Percentiles rank a stretch among this genome's conserved stretches.
Evolutionary conservation across 2,888 invertebrate genomes (phyloP).

Genomic region (Lasioglossum figueresi): DNA sequence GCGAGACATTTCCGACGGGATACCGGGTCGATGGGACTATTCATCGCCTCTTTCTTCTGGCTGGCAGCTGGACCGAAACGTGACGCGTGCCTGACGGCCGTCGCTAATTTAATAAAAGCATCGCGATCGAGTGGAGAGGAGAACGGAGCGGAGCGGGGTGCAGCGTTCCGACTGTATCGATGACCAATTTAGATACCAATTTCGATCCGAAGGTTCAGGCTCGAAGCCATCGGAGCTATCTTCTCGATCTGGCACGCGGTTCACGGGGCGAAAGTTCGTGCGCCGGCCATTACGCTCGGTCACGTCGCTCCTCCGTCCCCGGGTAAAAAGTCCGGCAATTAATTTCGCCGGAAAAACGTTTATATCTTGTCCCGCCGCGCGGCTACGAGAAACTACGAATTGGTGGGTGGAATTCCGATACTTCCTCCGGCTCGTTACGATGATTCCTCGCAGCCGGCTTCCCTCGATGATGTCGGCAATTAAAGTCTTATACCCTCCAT

Average conservation of each 20-base stretch:
- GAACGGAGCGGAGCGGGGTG: constrained; percentile 13
- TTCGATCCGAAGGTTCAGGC: constrained; percentile 6
- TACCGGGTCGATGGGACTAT: constrained; percentile 49
- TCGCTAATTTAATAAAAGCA: constrained; percentile 71
- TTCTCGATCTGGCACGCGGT: neutral
- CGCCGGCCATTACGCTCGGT: constrained; percentile 38
- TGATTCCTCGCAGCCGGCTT: constrained; percentile 63
- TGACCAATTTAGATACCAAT: constrained; percentile 67
- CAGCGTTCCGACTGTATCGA: constrained; percentile 59
- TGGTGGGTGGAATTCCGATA: constrained; percentile 63
- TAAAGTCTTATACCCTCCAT: constrained; percentile 69
- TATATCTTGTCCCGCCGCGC: constrained; percentile 28
- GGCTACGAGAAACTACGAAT: constrained; percentile 19
- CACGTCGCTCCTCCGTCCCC: constrained; percentile 21
- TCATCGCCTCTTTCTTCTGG: constrained; percentile 60
- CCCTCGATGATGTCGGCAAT: constrained; percentile 66
- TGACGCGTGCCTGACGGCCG: constrained; percentile 61
- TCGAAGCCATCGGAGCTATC: neutral
- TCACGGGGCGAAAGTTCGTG: constrained; percentile 17
- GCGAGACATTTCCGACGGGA: constrained; percentile 47
- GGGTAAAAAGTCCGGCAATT: constrained; percentile 36
- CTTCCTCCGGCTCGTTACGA: constrained; percentile 50
- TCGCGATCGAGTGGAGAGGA: constrained; percentile 12
- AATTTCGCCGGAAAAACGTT: constrained; percentile 46
- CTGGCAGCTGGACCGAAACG: constrained; percentile 18